Conservation (phyloP, 2,113 vertebrate species). For the Ranitomeya imitator region DNA sequence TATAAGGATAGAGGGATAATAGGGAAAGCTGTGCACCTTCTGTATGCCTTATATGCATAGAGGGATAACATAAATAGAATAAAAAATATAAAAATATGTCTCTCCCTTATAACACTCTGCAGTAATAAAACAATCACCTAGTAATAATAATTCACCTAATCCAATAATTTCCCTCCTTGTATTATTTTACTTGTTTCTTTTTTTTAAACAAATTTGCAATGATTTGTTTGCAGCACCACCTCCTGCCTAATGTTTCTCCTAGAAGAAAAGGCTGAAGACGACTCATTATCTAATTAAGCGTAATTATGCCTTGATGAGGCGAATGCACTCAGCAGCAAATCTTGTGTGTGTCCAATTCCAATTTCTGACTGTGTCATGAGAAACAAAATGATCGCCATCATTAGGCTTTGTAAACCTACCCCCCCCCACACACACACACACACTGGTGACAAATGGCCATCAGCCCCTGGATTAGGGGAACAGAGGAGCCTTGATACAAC, state of each 20-base stretch:
- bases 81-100: not conserved
- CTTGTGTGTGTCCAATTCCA: not conserved
- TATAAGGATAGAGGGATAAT: too few relatives aligned
- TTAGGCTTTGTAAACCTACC: not conserved
- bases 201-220: not conserved
- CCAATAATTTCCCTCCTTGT: not conserved
- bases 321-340: conserved; percentile 19
- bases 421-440: not conserved
- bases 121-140: not conserved
- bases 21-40: too few relatives aligned
- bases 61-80: too few relatives aligned
- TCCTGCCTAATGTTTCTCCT: not conserved
- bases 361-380: not conserved
- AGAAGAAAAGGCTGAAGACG: not conserved
- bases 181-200: not conserved
- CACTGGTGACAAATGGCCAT: conserved; percentile 26
- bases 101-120: not conserved
- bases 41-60: too few relatives aligned
- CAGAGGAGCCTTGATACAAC: not conserved
- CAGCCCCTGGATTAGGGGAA: not conserved
- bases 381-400: not conserved
- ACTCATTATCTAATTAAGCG: conserved; percentile 11
- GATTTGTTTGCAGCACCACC: not conserved
- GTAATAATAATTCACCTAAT: not conserved
- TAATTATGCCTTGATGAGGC: conserved; percentile 24